These are phyloP conservation scores for Ormyrus pomaceus DNA, from an alignment of 2,888 invertebrate genomes.

Conservation along the genomic window DNA sequence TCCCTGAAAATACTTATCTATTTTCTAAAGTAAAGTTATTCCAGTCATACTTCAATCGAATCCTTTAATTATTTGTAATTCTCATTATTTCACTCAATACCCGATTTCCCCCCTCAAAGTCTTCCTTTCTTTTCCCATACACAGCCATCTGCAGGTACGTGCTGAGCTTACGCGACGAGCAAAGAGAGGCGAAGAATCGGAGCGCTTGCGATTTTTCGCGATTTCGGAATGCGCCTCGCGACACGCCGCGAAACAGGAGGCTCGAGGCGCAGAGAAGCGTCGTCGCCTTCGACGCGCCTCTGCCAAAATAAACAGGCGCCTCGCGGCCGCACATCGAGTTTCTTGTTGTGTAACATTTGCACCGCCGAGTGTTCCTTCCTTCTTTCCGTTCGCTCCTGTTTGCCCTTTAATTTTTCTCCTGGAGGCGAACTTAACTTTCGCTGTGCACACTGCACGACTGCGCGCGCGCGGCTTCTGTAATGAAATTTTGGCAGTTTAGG, in stretches of 20 bases:
- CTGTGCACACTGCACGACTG: too few relatives aligned
- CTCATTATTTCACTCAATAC: too few relatives aligned
- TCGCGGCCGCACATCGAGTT: conserved; percentile 10
- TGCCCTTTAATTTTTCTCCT: neutral
- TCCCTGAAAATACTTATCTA: too few relatives aligned
- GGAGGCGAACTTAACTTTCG: neutral
- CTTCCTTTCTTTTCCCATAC: neutral
- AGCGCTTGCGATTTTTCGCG: conserved; percentile 55
- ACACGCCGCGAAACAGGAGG: conserved; percentile 42
- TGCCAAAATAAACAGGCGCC: conserved; percentile 60
- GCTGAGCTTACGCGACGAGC: conserved; percentile 61
- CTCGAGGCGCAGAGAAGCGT: too few relatives aligned
- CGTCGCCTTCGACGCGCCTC: neutral
- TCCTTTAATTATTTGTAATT: too few relatives aligned
- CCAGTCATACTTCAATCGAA: too few relatives aligned
- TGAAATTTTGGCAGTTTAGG: too few relatives aligned
- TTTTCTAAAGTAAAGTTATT: too few relatives aligned
- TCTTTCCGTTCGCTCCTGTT: neutral
- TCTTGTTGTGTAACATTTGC: too few relatives aligned
- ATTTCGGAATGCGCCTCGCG: conserved; percentile 59
- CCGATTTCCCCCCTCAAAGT: too few relatives aligned
- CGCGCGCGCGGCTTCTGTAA: too few relatives aligned
- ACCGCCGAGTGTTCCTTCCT: too few relatives aligned
- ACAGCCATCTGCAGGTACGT: conserved; percentile 59
- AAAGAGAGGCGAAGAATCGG: conserved; percentile 28